Evolutionary conservation across 2,888 invertebrate genomes (phyloP).

Genomic region (Cantharis nigra): DNA sequence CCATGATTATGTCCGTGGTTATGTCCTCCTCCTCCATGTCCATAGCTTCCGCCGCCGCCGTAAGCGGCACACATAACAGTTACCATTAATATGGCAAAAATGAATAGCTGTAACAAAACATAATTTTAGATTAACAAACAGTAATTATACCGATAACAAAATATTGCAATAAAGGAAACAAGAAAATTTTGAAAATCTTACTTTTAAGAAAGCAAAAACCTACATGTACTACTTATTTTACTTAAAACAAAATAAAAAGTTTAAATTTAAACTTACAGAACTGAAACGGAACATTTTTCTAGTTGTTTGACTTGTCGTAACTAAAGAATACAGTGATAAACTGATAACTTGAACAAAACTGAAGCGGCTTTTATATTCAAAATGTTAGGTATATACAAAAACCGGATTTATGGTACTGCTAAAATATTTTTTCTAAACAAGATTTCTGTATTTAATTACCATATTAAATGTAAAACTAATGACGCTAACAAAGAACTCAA

Average conservation of each 20-base stretch:
- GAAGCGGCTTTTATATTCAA: neutral
- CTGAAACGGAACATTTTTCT: neutral
- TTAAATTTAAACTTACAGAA: neutral
- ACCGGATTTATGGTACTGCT: neutral
- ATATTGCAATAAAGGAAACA: too few species aligned
- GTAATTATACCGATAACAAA: too few species aligned
- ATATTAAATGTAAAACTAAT: neutral
- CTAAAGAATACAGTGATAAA: neutral
- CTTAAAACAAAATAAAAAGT: too few species aligned
- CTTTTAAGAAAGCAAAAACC: too few species aligned
- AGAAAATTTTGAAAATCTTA: too few species aligned
- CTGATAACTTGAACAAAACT: neutral
- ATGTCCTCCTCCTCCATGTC: neutral
- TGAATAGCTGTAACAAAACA: neutral
- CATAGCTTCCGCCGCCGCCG: neutral
- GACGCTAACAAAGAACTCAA: neutral
- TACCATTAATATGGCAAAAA: neutral
- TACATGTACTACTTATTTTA: too few species aligned
- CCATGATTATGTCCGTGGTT: too few species aligned
- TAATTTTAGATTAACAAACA: too few species aligned
- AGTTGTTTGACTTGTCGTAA: neutral
- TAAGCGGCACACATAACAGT: neutral
- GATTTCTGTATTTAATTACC: neutral
- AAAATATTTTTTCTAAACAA: neutral
- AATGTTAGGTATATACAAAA: neutral